A percentile compares a stretch with the other conserved stretches of the same genome.
phyloP scores from a whole-genome alignment of 1,140 invertebrate species.

The Anagrus nilaparvatae region DNA sequence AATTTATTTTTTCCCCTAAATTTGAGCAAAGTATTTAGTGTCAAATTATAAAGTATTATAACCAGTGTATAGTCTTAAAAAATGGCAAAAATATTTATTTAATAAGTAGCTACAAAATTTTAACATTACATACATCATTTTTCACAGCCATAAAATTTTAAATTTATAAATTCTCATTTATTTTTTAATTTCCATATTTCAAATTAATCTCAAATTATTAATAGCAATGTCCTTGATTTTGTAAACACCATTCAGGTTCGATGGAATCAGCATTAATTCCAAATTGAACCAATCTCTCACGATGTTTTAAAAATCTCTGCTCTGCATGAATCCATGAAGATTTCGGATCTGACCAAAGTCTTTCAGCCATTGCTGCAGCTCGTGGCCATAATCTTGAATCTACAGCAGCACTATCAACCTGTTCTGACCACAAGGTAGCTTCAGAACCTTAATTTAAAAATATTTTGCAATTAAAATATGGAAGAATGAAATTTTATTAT shows the following conservation, averaged over 20 bases:
- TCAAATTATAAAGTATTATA: too few relatives aligned
- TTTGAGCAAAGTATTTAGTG: too few relatives aligned
- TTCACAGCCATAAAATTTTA: neutral
- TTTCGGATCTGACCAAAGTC: constrained; percentile 62
- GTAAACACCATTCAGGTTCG: constrained; percentile 72
- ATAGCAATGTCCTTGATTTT: constrained; percentile 61
- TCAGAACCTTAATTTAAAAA: constrained; percentile 50
- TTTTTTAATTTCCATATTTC: too few relatives aligned
- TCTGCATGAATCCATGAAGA: constrained; percentile 53
- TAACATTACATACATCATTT: neutral
- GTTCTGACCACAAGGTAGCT: constrained; percentile 73
- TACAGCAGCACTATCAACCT: constrained; percentile 53
- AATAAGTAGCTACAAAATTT: too few relatives aligned
- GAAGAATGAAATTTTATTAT: neutral
- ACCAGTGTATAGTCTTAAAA: too few relatives aligned
- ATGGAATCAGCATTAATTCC: constrained; percentile 60
- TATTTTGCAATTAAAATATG: constrained; percentile 4
- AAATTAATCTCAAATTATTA: constrained; percentile 9
- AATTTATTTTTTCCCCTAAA: too few relatives aligned
- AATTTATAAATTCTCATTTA: neutral
- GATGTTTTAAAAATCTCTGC: constrained; percentile 54
- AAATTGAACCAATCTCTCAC: constrained; percentile 56
- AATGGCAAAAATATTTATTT: too few relatives aligned
- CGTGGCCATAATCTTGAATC: constrained; percentile 69
- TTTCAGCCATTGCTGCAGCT: constrained; percentile 67